Evolutionary conservation across 2,888 invertebrate genomes (phyloP), one percentile per base, ranked within the genome.

Genomic region (Ichneumon xanthorius): DNA sequence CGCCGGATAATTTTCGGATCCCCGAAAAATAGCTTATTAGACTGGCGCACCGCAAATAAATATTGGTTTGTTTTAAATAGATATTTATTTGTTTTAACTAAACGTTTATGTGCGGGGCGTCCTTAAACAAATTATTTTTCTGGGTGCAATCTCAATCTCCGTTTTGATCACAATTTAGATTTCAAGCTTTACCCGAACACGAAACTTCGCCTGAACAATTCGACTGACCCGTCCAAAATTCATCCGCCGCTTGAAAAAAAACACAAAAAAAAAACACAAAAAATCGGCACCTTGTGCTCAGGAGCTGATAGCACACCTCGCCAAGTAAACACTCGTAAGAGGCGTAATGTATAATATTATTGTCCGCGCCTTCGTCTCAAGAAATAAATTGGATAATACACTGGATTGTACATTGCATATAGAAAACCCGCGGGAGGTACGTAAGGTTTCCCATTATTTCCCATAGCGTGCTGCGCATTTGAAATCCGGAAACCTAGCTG

Each of bases 341-440:
- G 22, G 4, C 40, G 50, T 7, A 80, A 76, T 81, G 61, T 63
- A 33, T 63, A 63, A 63, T 33, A 33, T 63, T 33, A 63, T 63
- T 77, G 76, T 37, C 76, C 65, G 48, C 53, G 70, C 76, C 61
- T 61, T 75, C 75, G 71, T 80, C 70, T 70, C 70, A 45, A 33
- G 71, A 80, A 48, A 73, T 81, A 81, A 85, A 85, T 85, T 81
- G 81, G 85, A 85, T 85, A 85, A 85, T 85, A 63, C 63, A 65
- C 75, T 58, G 55, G 61, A 67, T 76, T 75, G 40, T 55, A 63
- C 19, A 61, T n/a, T 37, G 19, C 22, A 61, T 61, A 48, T 70
- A 33, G 61, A 72, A 70, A 79, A 19, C 65, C 70, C 26, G 7
- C 30, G 61, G 48, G 45, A 55, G 50, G 6, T 40, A 71, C 76